Base-by-base conservation (phyloP, 2,888 invertebrate genomes). In the Marasmarcha lunaedactyla region DNA sequence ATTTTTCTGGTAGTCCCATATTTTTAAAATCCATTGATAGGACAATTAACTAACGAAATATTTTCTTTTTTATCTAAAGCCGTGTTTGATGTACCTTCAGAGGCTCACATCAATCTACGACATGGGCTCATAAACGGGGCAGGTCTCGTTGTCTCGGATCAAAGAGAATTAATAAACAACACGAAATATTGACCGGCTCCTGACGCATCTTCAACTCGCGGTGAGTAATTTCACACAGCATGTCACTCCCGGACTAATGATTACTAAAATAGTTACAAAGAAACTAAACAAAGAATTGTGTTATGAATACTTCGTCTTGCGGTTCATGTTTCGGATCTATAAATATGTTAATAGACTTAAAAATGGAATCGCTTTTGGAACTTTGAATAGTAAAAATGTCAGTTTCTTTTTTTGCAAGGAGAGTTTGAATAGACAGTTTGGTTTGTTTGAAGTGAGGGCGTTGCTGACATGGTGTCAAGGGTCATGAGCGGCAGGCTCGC, bases 81-180 rank as follows among this genome's bases (percentile, higher is more conserved):
- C 62, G 59, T 59, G 63, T 79, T 79, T 78, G 78, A 78, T 64
- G 66, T 71, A 47, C 40, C 49, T 46, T 49, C 56, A 57, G 57
- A 57, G 57, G 55, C 49, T 44, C 51, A 56, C 68, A 66, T 65
- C 69, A 67, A 68, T 71, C 61, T 64, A 66, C 50, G 50, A 59
- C 30, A 11, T n/a, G 30, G 9, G 6, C n/a, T n/a, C 30, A 30
- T 30, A 30, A 30, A 30, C 6, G 30, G 11, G n/a, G 2, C 30
- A 11, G 30, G n/a, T 30, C 30, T 57, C 55, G 71, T 71, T 71
- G 69, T 71, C 55, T 47, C 47, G 60, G 70, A 76, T 81, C 79
- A 81, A 81, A 73, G 67, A 55, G 52, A 59, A 55, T 61, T 62
- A 63, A 73, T 79, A 78, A 79, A 77, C 57, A 63, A 49, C 56